Conservation (phyloP, 2,113 vertebrate genomes). For the Rhinoptilus africanus region DNA sequence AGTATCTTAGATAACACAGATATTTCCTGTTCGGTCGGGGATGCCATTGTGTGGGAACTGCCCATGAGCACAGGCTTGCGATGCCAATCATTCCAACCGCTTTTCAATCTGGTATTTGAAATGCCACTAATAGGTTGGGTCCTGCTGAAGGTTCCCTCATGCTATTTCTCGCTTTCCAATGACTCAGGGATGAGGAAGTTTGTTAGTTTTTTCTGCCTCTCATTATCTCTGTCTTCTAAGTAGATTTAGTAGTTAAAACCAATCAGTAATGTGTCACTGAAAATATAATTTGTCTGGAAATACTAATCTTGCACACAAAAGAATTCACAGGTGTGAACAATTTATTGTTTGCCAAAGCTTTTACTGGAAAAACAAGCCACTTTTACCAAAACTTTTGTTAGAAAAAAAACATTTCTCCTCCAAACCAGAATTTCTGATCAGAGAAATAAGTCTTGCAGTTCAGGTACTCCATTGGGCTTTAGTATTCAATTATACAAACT, state of each 20-base stretch:
- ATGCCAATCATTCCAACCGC: neutral
- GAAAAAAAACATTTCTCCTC: accelerated
- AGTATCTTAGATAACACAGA: neutral
- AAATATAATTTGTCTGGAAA: neutral
- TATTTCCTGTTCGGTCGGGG: neutral
- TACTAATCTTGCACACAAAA: neutral
- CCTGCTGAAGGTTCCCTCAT: neutral
- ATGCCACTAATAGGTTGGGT: neutral
- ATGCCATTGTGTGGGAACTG: conserved; percentile 10
- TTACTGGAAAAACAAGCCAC: neutral
- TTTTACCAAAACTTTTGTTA: neutral
- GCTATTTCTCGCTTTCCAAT: conserved; percentile 21
- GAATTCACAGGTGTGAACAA: accelerated
- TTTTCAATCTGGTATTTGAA: neutral
- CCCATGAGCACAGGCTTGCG: neutral
- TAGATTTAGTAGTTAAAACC: neutral
- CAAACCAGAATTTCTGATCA: neutral
- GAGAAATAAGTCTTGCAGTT: neutral
- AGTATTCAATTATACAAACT: neutral
- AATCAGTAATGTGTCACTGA: neutral
- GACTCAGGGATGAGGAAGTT: neutral
- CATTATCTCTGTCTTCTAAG: neutral
- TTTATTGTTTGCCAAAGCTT: neutral
- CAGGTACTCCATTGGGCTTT: neutral
- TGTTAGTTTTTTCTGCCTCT: neutral